Base-by-base conservation (phyloP, 2,888 invertebrate species). In the Tridacna crocea region DNA sequence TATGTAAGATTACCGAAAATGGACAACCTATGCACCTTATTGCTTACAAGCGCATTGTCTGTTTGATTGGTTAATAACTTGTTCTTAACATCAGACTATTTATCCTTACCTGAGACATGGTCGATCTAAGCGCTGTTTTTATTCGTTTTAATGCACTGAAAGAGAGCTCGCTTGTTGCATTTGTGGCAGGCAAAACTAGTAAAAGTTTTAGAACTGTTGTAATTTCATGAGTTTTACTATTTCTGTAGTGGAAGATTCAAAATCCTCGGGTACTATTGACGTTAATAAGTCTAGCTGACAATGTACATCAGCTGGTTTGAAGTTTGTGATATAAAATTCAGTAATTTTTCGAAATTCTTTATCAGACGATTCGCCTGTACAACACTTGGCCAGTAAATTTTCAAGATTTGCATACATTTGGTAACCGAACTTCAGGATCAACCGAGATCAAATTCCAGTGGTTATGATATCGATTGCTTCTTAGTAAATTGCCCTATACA, bases 1-100 rank as follows among this genome's bases (percentile, higher is more conserved):
- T n/a, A n/a, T n/a, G n/a, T n/a, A 36, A 66, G 12, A 66, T 66
- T 27, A 15, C 66, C 66, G n/a, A 66, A 66, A 66, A 66, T 66
- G 66, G 26, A 26, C 10, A 12, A 66, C 12, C 36, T 22, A 36
- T 66, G 66, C 26, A 26, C 66, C 17, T 26, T 66, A 36, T 15
- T 26, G 13, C 66, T 27, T 26, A 66, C 36, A 66, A 66, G 26
- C 12, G 17, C 36, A 26, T 36, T 22, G 17, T 27, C 36, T 26
- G n/a, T n/a, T 27, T 26, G 17, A 15, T n/a, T 66, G 8, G 11
- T 22, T 10, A 11, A 8, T 27, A 66, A 66, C 13, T 24, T 15
- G 26, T 66, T 13, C 22, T 24, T 27, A 66, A 15, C 36, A 27
- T 27, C 17, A 36, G 12, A 27, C 17, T 66, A 66, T 36, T 66